phyloP scores from a whole-genome alignment of 2,888 invertebrate genomes.

The Tigriopus californicus region DNA sequence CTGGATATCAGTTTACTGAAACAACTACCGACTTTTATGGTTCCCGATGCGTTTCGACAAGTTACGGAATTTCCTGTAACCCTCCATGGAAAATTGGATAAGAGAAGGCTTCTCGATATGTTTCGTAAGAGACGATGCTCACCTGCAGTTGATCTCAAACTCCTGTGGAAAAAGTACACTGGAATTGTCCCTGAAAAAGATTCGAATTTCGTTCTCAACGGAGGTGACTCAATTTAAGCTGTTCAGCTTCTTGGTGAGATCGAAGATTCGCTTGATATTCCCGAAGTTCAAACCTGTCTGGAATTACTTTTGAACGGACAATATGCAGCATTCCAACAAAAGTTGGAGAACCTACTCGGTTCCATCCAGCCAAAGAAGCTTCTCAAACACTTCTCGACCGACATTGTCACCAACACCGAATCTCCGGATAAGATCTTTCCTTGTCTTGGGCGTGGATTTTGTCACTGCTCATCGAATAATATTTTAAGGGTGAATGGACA shows the following conservation, averaged over 20 bases:
- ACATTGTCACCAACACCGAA: too few species aligned
- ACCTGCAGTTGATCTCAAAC: background rate
- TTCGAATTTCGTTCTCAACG: conserved; percentile 2
- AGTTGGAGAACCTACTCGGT: too few species aligned
- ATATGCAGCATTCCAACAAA: background rate
- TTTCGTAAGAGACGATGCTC: background rate
- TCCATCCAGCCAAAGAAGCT: too few species aligned
- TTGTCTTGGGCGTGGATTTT: background rate
- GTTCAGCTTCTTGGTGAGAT: background rate
- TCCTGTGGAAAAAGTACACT: background rate
- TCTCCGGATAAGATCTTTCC: too few species aligned
- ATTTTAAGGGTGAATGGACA: too few species aligned
- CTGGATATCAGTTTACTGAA: background rate
- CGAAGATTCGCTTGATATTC: background rate
- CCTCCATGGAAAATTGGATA: conserved; percentile 9
- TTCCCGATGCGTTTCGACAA: background rate
- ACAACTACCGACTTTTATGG: background rate
- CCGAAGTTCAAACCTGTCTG: background rate
- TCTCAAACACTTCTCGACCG: too few species aligned
- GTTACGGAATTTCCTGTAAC: background rate
- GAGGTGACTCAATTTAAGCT: conserved; percentile 4
- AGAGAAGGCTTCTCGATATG: background rate
- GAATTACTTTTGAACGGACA: background rate
- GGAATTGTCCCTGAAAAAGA: background rate
- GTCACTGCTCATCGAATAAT: background rate